Evolutionary conservation across 2,113 vertebrate species (phyloP).

Genomic region (Hippolais icterina): DNA sequence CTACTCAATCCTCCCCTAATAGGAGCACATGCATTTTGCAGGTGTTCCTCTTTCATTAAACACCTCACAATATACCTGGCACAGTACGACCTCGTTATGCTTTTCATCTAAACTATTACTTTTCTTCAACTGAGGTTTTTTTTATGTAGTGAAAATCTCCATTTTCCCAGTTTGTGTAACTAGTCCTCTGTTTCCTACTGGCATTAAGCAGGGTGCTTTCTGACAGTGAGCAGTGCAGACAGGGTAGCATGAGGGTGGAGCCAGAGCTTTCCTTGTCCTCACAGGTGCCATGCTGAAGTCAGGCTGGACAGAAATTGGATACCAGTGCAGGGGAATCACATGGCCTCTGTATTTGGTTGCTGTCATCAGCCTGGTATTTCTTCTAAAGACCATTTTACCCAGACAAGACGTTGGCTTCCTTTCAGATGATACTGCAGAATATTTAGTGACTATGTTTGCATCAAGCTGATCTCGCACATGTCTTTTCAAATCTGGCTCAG

Average conservation of each 20-base stretch:
- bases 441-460: not conserved
- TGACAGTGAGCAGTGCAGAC: not conserved
- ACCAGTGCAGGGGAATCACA: not conserved
- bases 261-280: not conserved
- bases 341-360: not conserved
- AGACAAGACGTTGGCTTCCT: not conserved
- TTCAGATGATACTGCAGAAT: not conserved
- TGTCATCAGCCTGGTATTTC: not conserved
- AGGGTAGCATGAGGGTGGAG: not conserved
- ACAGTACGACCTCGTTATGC: fast-evolving
- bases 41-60: not conserved
- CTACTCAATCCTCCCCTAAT: not conserved
- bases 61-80: not conserved
- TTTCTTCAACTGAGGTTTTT: not conserved
- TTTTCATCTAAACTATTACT: not conserved
- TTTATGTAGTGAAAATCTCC: not conserved
- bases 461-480: not conserved
- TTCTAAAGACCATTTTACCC: not conserved
- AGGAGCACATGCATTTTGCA: not conserved
- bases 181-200: not conserved
- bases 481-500: not conserved
- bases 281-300: not conserved
- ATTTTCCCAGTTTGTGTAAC: not conserved
- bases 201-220: not conserved
- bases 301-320: not conserved